Evolutionary conservation across 2,797 vertebrate species (phyloP), one percentile per base, ranked within the genome.

Genomic region (Dallia pectoralis): DNA sequence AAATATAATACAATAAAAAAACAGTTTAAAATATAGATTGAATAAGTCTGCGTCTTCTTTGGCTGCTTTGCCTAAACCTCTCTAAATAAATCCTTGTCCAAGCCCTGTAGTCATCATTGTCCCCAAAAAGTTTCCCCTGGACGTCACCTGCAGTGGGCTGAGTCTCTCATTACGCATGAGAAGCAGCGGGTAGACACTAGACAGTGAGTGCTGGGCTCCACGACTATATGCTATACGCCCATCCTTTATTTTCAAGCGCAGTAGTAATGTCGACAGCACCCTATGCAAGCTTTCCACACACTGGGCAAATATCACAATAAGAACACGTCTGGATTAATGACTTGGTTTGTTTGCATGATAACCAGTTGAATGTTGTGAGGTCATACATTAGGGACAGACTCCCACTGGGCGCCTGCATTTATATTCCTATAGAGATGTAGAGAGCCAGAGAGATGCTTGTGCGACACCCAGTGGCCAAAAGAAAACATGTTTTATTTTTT

Each of bases 131-230:
- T 63, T 65, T 75, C 81, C 81, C 14, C 74, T 69, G 71, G 78
- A 83, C 83, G 79, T 92, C 95, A 98, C 97, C 96, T 96, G 95
- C 84, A 83, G 85, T 83, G 73, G 93, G 95, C 96, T 97, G 8
- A 36, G 63, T 78, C 49, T 51, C 74, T 80, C 85, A 85, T 89
- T 77, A 87, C 87, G 85, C 86, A 88, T n/a, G 51, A 27, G 7
- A 92, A 89, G 87, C 83, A 88, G 86, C 77, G 91, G 89, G 88
- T 72, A 85, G 88, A 90, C n/a, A n/a, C n/a, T n/a, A 83, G 87
- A 87, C 92, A 93, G 90, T 90, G 94, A 93, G 92, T 85, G 77
- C 89, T 91, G 89, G 84, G 81, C 91, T 90, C 87, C 91, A 90
- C 87, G 91, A 90, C 89, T 89, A 75, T 89, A 75, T 82, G 82